These are phyloP conservation scores for Metaphire vulgaris DNA, from an alignment of 1,140 invertebrate genomes.

Conservation along the genomic window DNA sequence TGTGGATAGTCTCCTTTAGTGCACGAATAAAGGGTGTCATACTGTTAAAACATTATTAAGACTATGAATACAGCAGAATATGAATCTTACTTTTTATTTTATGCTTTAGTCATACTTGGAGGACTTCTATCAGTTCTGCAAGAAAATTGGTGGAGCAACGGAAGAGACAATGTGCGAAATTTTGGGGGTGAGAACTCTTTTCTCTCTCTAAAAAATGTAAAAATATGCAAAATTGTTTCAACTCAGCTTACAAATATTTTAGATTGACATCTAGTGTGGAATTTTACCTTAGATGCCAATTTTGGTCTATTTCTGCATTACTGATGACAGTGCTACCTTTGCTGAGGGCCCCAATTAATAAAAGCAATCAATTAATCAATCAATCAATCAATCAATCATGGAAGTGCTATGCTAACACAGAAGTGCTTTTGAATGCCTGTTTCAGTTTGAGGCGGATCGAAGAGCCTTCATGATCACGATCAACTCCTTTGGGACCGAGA, in stretches of 20 bases:
- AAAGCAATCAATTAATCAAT: too few relatives aligned
- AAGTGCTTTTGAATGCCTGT: too few relatives aligned
- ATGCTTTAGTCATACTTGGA: slow-evolving; percentile 88
- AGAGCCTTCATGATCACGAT: slow-evolving; percentile 99
- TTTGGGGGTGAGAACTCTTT: slow-evolving; percentile 80
- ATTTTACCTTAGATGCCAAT: too few relatives aligned
- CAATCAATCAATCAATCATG: neutral
- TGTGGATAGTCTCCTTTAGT: too few relatives aligned
- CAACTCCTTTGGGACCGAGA: slow-evolving; percentile 97
- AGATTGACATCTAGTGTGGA: neutral
- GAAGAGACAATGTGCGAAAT: slow-evolving; percentile 99
- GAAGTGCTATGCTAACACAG: too few relatives aligned
- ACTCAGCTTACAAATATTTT: too few relatives aligned
- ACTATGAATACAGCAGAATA: too few relatives aligned
- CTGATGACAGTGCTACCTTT: neutral
- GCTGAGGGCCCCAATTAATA: neutral
- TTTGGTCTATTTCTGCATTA: neutral
- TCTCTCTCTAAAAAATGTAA: too few relatives aligned
- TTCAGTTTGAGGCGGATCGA: slow-evolving; percentile 97
- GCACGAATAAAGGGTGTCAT: too few relatives aligned
- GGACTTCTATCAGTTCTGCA: slow-evolving; percentile 96
- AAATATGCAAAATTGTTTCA: too few relatives aligned
- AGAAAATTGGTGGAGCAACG: slow-evolving; percentile 88
- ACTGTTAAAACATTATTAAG: too few relatives aligned
- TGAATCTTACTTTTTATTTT: too few relatives aligned